A percentile compares a stretch with the other conserved stretches of the same genome.
These are phyloP conservation scores for Trachemys scripta DNA, from an alignment of 2,113 vertebrate species.

Conservation along the genomic window DNA sequence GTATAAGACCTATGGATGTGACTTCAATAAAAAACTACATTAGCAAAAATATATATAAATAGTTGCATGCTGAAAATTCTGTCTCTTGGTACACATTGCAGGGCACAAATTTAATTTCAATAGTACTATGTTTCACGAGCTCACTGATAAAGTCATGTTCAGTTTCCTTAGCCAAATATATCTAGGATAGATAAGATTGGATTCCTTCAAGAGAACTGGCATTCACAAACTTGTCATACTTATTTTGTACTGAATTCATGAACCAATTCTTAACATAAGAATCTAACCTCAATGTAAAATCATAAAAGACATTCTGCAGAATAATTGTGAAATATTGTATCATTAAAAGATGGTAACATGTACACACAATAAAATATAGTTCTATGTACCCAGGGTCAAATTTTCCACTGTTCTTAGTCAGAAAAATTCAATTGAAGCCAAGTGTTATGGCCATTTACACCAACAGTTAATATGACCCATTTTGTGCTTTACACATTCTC, in stretches of 20 bases:
- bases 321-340: background rate
- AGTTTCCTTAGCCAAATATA: background rate
- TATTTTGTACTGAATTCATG: background rate
- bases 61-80: background rate
- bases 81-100: background rate
- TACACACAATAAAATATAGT: background rate
- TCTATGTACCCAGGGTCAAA: background rate
- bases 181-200: background rate
- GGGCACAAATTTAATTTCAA: background rate
- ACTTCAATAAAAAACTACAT: background rate
- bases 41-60: background rate
- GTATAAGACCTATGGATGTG: background rate
- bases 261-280: accelerated
- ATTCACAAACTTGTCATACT: background rate
- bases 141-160: background rate
- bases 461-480: background rate
- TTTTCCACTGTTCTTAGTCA: background rate
- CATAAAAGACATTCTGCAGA: background rate
- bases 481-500: background rate
- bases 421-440: background rate
- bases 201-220: background rate
- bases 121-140: background rate
- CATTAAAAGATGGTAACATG: background rate
- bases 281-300: background rate
- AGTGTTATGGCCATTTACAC: background rate